Conservation (phyloP, 2,113 vertebrate species). For the Camelus bactrianus region DNA sequence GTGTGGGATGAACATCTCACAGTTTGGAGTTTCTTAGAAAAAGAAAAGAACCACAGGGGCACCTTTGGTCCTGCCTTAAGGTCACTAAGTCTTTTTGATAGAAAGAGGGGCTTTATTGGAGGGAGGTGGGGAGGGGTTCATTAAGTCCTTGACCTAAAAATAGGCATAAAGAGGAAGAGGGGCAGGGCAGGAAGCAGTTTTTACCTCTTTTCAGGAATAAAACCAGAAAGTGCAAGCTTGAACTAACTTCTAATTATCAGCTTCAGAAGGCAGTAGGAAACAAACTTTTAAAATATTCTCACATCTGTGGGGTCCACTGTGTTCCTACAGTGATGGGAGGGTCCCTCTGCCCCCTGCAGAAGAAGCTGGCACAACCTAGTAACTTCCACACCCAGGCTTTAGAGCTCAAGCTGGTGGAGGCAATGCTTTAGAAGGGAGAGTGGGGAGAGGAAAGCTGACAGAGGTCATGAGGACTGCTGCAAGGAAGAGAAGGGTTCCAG, state of each 20-base stretch:
- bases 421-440: neutral
- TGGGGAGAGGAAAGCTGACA: neutral
- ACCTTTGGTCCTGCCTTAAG: neutral
- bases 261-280: neutral
- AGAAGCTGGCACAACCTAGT: neutral
- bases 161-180: neutral
- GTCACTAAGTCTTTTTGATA: neutral
- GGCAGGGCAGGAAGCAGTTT: neutral
- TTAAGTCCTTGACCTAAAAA: neutral
- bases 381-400: neutral
- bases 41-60: neutral
- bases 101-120: neutral
- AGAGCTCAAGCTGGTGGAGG: neutral
- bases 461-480: neutral
- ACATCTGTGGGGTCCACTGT: neutral
- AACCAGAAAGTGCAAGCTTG: neutral
- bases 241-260: neutral
- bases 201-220: constrained; percentile 14
- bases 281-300: neutral
- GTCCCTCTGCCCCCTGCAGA: neutral
- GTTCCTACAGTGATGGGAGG: neutral
- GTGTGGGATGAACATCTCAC: neutral
- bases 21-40: neutral
- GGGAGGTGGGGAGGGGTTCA: neutral
- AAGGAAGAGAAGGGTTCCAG: neutral